Evolutionary conservation across 2,888 invertebrate genomes (phyloP).

Genomic region (Polydrusus tereticollis): DNA sequence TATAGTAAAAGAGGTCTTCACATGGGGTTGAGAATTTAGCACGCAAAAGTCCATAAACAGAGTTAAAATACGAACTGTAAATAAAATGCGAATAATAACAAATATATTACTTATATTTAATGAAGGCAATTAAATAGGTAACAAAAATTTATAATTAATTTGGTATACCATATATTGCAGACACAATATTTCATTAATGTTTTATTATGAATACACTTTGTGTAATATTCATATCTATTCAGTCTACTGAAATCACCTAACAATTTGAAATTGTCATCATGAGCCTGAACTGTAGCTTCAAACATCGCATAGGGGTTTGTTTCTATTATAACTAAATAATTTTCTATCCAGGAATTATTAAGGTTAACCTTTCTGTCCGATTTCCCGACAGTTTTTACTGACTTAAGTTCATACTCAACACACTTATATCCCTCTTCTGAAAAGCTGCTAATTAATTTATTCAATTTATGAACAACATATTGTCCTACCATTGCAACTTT

Average conservation of each 20-base stretch:
- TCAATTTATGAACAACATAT: constrained; percentile 54
- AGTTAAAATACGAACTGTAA: too few species aligned
- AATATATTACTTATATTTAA: background rate
- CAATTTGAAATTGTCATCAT: constrained; percentile 63
- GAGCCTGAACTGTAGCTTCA: constrained; percentile 75
- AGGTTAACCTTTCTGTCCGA: constrained; percentile 26
- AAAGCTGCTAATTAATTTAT: constrained; percentile 28
- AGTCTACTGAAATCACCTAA: constrained; percentile 74
- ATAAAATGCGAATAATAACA: too few species aligned
- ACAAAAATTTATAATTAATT: constrained; percentile 12
- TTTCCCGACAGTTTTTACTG: constrained; percentile 55
- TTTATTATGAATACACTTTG: constrained; percentile 68
- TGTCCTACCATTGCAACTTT: constrained; percentile 70
- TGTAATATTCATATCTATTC: constrained; percentile 68
- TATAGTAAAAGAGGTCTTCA: too few species aligned
- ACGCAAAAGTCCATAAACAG: too few species aligned
- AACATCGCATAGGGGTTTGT: constrained; percentile 77
- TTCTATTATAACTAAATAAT: constrained; percentile 76
- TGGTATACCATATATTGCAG: constrained; percentile 60
- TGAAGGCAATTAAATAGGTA: constrained; percentile 5
- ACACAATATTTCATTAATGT: constrained; percentile 72
- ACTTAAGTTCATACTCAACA: constrained; percentile 56
- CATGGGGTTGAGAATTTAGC: too few species aligned
- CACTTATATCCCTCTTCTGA: constrained; percentile 37
- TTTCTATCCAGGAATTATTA: constrained; percentile 58